These are phyloP conservation scores for Drosophila sechellia DNA, from an alignment of 1,140 invertebrate genomes.

Conservation along the genomic window DNA sequence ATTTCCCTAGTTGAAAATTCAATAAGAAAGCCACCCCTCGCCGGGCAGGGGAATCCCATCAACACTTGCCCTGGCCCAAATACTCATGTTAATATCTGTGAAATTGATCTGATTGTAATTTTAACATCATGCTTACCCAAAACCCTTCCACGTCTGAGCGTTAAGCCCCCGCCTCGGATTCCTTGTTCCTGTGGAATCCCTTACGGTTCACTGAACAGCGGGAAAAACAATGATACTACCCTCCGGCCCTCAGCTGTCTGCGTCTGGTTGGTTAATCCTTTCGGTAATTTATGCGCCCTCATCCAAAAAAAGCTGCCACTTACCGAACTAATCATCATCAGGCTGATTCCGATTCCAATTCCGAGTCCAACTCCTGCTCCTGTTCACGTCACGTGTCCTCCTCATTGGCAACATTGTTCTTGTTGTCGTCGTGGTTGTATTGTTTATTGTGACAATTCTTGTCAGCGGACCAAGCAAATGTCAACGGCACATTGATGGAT, in stretches of 20 bases:
- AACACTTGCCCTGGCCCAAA: constrained; percentile 63
- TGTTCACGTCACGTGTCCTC: constrained; percentile 72
- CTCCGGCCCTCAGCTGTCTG: constrained; percentile 59
- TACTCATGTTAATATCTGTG: constrained; percentile 77
- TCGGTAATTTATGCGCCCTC: constrained; percentile 76
- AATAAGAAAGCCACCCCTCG: constrained; percentile 56
- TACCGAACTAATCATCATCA: constrained; percentile 81
- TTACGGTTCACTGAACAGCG: constrained; percentile 68
- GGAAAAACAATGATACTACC: constrained; percentile 53
- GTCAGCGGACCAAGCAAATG: constrained; percentile 78
- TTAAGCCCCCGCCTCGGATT: not conserved
- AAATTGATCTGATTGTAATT: constrained; percentile 82
- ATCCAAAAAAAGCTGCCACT: constrained; percentile 62
- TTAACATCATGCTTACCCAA: constrained; percentile 49
- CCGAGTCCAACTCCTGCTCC: constrained; percentile 5
- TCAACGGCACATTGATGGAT: constrained; percentile 82
- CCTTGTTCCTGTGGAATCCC: constrained; percentile 51
- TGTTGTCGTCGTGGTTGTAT: constrained; percentile 72
- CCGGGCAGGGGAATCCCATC: constrained; percentile 30
- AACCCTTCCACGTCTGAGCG: constrained; percentile 3
- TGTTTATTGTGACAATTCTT: constrained; percentile 83
- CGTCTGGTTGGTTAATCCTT: constrained; percentile 75
- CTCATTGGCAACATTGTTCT: constrained; percentile 52
- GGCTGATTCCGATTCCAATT: constrained; percentile 40
- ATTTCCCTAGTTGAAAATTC: constrained; percentile 14